Conservation (phyloP, 2,888 invertebrate species). For the Epinotia ramella region DNA sequence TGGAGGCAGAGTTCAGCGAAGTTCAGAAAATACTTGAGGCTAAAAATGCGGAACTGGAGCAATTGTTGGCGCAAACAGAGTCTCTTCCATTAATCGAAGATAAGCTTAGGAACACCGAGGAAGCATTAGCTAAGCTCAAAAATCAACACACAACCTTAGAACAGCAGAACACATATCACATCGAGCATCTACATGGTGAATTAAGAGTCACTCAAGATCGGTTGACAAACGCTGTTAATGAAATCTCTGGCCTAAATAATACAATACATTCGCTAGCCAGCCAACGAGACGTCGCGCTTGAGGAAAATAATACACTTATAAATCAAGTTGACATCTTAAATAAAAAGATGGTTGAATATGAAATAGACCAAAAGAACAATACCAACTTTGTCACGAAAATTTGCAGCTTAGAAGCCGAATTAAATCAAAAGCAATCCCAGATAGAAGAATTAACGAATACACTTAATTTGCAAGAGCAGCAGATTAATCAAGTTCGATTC, state of each 20-base stretch:
- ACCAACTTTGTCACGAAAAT: conserved; percentile 73
- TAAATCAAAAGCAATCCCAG: conserved; percentile 70
- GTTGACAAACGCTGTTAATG: conserved; percentile 56
- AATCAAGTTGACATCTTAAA: conserved; percentile 68
- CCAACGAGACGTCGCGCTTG: conserved; percentile 61
- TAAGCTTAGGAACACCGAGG: conserved; percentile 72
- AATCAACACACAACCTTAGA: conserved; percentile 63
- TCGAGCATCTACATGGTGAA: conserved; percentile 60
- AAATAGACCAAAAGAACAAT: conserved; percentile 76
- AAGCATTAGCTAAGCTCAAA: conserved; percentile 69
- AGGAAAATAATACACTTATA: conserved; percentile 65
- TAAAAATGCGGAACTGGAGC: conserved; percentile 68
- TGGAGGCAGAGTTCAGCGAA: conserved; percentile 83
- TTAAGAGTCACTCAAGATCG: conserved; percentile 61
- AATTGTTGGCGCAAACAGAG: conserved; percentile 68
- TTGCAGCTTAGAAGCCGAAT: conserved; percentile 69
- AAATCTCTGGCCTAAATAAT: conserved; percentile 61
- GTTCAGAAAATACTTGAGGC: conserved; percentile 66
- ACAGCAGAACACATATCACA: conserved; percentile 64
- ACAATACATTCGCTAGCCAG: conserved; percentile 59
- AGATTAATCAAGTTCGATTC: conserved; percentile 71
- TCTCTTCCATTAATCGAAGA: conserved; percentile 71
- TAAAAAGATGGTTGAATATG: conserved; percentile 74
- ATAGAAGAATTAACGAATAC: conserved; percentile 68
- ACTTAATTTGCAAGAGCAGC: conserved; percentile 68